Percentiles rank a stretch among this genome's conserved stretches.
Conservation (phyloP, 2,888 invertebrate species). For the Xestia ashworthii region DNA sequence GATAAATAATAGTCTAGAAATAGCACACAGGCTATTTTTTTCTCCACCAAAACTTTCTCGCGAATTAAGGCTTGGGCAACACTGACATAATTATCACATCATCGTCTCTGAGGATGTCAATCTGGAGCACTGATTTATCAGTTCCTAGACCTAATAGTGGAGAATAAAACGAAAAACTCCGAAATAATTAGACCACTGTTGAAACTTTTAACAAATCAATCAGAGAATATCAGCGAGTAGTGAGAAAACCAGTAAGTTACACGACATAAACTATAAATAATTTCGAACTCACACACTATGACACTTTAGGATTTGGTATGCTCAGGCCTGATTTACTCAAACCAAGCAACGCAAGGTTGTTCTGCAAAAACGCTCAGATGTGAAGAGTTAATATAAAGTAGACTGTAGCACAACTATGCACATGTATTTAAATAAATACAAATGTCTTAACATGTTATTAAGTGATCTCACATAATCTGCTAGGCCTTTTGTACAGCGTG, state of each 20-base stretch:
- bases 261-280: neutral
- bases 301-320: neutral
- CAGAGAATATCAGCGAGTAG: neutral
- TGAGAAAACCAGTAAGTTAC: neutral
- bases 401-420: constrained; percentile 34
- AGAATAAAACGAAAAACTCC: neutral
- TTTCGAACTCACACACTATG: neutral
- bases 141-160: neutral
- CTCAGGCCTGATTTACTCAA: neutral
- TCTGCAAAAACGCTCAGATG: neutral
- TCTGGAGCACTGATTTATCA: too few species aligned
- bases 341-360: neutral
- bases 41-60: too few species aligned
- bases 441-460: constrained; percentile 6
- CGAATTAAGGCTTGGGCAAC: too few species aligned
- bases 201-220: neutral
- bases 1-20: too few species aligned
- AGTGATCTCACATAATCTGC: constrained; percentile 6
- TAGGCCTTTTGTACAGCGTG: constrained; percentile 8
- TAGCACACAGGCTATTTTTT: too few species aligned
- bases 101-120: neutral
- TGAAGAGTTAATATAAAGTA: neutral
- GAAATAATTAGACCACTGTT: neutral
- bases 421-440: constrained; percentile 41
- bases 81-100: too few species aligned